These are phyloP conservation scores for Elgaria multicarinata DNA, from an alignment of 2,113 vertebrate species.

Conservation along the genomic window DNA sequence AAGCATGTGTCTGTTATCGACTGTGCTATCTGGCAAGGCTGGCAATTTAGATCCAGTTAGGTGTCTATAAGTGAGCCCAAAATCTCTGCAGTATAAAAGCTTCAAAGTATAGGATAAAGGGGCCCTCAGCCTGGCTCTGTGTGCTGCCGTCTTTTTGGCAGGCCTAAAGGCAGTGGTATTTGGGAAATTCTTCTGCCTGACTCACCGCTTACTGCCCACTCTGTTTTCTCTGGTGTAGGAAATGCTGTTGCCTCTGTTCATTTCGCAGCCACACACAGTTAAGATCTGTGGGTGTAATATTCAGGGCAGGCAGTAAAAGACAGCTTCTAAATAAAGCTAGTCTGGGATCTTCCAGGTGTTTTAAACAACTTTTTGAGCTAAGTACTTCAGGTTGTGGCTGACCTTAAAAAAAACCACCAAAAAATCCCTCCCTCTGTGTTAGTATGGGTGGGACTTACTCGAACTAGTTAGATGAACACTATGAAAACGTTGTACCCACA, in stretches of 20 bases:
- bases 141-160: background rate
- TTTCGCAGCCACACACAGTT: background rate
- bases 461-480: background rate
- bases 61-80: background rate
- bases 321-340: slow-evolving; percentile 8
- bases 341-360: slow-evolving; percentile 1
- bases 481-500: background rate
- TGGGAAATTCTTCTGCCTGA: slow-evolving; percentile 14
- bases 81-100: background rate
- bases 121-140: background rate
- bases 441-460: background rate
- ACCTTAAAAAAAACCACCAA: too few species aligned
- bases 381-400: background rate
- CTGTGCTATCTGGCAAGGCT: background rate
- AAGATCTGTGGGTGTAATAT: slow-evolving; percentile 22
- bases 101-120: background rate
- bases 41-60: background rate
- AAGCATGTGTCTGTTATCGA: background rate
- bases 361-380: background rate
- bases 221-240: slow-evolving; percentile 24
- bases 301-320: background rate
- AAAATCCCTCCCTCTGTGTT: too few species aligned
- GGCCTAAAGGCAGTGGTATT: background rate
- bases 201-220: slow-evolving; percentile 18
- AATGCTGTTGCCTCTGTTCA: slow-evolving; percentile 17